A percentile compares a stretch with the other conserved stretches of the same genome.
phyloP scores from a whole-genome alignment of 2,113 vertebrate species.

The Anthoscopus minutus region DNA sequence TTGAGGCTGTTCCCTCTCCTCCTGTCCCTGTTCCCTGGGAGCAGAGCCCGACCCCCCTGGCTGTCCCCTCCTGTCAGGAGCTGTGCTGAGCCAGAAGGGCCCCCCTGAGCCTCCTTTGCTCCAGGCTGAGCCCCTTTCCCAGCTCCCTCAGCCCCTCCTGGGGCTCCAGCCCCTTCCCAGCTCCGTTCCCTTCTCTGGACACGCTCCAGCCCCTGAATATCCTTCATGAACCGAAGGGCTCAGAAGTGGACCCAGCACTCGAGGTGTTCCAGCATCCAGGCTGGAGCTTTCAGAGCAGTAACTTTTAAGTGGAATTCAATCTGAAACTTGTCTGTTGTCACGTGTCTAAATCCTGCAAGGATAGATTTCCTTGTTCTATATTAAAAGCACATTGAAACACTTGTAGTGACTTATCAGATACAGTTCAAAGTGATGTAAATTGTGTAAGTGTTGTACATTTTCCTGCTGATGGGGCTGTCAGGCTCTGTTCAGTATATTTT shows the following conservation, averaged over 20 bases:
- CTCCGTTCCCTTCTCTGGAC: not conserved
- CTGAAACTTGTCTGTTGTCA: not conserved
- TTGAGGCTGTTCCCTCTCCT: not conserved
- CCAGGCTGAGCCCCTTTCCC: not conserved
- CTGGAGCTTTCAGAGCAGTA: not conserved
- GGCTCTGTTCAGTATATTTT: not conserved
- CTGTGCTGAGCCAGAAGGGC: not conserved
- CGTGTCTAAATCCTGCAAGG: not conserved
- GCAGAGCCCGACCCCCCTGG: fast-evolving
- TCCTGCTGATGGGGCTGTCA: not conserved
- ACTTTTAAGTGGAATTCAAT: not conserved
- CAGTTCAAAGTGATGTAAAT: not conserved
- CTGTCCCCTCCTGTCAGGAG: not conserved
- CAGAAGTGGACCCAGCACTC: not conserved
- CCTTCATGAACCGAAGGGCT: not conserved
- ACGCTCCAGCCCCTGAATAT: fast-evolving
- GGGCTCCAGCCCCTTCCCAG: not conserved
- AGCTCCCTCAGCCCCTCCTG: not conserved
- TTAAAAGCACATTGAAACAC: not conserved
- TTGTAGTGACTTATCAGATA: not conserved
- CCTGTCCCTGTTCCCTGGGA: not conserved
- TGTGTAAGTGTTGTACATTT: not conserved
- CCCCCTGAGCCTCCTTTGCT: not conserved
- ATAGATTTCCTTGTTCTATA: not conserved
- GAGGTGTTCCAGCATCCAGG: not conserved